Evolutionary conservation across 2,113 vertebrate species (phyloP), one percentile per base, ranked within the genome.

Genomic region (Xerus inauris): DNA sequence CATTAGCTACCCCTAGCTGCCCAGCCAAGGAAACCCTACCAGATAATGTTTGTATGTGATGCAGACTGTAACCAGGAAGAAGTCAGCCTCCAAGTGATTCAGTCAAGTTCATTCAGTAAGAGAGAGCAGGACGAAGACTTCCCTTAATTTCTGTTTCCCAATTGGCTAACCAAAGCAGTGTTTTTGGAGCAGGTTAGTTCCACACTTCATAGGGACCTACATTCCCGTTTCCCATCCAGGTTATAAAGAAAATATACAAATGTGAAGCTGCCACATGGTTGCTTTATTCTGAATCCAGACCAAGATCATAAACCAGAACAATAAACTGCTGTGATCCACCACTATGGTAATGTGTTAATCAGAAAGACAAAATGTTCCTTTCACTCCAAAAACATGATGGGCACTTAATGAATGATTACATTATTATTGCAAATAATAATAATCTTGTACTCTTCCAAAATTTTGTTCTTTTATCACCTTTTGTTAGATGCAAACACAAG

Each of bases 221-320:
- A 3, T 28, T 30, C 72, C 24, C 9, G 7, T 16, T 38, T 51
- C 4, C 30, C 67, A 45, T 12, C 10, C 32, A 30, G 75, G 42
- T 96, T 24, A 62, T 0, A 11, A 93, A 54, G 28, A 42, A 54
- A 95, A 59, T 62, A 11, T 71, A 87, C 73, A 84, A 96, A 38
- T 77, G 91, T 81, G 93, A 97, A 86, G 5, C 0, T 89, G 83
- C 95, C 69, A 42, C 6, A 7, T 17, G 38, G 75, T 1, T 1
- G 1, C 45, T 0, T 69, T 30, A 8, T 86, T 1, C 71, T 42
- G 91, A 95, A 81, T 97, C 38, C 30, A 97, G 96, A 92, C 73
- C 91, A 95, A 93, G 93, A 91, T 95, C 92, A 81, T 86, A 94
- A 96, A 94, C 91, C 95, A 88, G 96, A 98, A 98, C 98, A 98